These are phyloP conservation scores for Pandion haliaetus DNA, from an alignment of 2,113 vertebrate species.

Conservation along the genomic window DNA sequence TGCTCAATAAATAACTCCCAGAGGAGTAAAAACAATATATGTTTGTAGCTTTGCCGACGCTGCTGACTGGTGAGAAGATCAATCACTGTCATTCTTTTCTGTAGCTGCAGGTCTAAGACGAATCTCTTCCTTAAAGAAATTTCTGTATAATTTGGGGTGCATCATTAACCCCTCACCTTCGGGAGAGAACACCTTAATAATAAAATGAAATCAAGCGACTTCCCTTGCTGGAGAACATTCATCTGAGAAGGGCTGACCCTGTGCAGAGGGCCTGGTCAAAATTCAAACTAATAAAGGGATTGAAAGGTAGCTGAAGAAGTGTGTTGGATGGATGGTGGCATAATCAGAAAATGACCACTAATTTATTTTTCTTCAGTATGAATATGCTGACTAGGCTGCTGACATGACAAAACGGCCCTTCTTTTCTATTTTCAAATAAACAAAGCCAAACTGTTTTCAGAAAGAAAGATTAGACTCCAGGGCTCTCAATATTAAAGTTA, in stretches of 20 bases:
- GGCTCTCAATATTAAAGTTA: neutral
- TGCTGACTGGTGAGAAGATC: constrained; percentile 68
- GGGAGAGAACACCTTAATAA: neutral
- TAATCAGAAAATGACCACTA: neutral
- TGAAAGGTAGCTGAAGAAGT: neutral
- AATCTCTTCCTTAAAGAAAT: constrained; percentile 41
- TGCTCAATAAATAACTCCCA: constrained; percentile 75
- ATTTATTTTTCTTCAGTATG: neutral
- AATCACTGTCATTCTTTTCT: constrained; percentile 50
- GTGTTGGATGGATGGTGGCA: neutral
- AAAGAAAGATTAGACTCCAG: neutral
- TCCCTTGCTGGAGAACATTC: neutral
- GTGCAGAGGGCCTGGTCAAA: neutral
- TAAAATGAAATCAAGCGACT: neutral
- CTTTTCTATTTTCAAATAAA: neutral
- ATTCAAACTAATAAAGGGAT: neutral
- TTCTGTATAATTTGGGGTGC: neutral
- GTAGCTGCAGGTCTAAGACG: constrained; percentile 27
- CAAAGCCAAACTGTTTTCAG: neutral
- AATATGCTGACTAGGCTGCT: neutral
- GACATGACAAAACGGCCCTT: neutral
- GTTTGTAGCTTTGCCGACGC: constrained; percentile 50
- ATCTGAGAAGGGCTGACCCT: neutral
- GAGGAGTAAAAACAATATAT: constrained; percentile 52
- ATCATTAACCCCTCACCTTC: constrained; percentile 10